A percentile compares a stretch with the other conserved stretches of the same genome.
These are phyloP conservation scores for Edolisoma coerulescens DNA, from an alignment of 2,113 vertebrate species.

Conservation along the genomic window DNA sequence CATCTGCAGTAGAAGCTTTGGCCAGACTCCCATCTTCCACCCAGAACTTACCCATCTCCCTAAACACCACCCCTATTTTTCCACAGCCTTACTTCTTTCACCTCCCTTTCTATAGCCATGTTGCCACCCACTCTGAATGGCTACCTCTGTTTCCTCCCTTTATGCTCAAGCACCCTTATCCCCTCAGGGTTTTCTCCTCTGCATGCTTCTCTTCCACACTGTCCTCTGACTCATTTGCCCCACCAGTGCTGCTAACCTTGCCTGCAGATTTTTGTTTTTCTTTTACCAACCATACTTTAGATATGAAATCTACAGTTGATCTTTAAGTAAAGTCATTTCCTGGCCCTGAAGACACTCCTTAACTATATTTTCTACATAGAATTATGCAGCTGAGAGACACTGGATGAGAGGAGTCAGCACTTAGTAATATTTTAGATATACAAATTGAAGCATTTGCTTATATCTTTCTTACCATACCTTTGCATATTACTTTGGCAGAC, in stretches of 20 bases:
- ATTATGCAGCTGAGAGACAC: not conserved
- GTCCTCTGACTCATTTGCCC: not conserved
- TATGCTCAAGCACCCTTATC: not conserved
- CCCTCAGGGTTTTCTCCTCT: not conserved
- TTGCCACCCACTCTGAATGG: not conserved
- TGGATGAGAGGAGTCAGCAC: constrained; percentile 39
- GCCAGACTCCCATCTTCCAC: not conserved
- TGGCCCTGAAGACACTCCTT: constrained; percentile 6
- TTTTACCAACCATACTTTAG: not conserved
- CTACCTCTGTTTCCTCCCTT: not conserved
- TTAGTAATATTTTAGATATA: constrained; percentile 30
- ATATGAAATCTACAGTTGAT: not conserved
- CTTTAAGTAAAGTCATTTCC: not conserved
- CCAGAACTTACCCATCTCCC: not conserved
- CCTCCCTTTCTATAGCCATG: not conserved
- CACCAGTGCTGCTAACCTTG: not conserved
- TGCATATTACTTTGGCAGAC: constrained; percentile 39
- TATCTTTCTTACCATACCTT: constrained; percentile 10
- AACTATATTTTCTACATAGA: not conserved
- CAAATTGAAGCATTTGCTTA: constrained; percentile 52
- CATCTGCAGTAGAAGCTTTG: not conserved
- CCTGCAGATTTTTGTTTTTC: not conserved
- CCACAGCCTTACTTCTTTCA: not conserved
- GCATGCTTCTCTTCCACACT: not conserved
- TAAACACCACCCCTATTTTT: not conserved